Evolutionary conservation across 2,888 invertebrate species (phyloP), one percentile per base, ranked within the genome.

Genomic region (Stenoptilia bipunctidactyla): DNA sequence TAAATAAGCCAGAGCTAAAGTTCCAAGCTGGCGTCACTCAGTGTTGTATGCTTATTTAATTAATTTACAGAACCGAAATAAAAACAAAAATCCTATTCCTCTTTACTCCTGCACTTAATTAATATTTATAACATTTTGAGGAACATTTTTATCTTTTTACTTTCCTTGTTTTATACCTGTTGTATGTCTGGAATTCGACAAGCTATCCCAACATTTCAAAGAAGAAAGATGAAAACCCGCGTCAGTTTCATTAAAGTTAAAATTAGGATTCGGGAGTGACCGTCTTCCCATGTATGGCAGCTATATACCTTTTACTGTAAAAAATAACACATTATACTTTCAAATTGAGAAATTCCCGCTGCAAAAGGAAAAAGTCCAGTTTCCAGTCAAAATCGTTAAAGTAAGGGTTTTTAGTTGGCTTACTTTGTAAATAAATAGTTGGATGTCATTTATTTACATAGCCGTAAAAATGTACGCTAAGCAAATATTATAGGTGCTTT

Each of bases 171-270:
- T 54, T 52, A 36, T 45, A 42, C 69, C 67, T 69, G 70, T 54
- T 54, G 46, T 44, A 40, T 40, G 57, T 45, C 48, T 43, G 58
- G 68, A 57, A 68, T 66, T 61, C 58, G 59, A 58, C 55, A 61
- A 58, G 57, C 49, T 47, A 50, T 46, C 49, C 45, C 45, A 37
- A 41, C 54, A 10, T 30, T 30, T 30, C 45, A 44, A 20, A 3
- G 44, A 45, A 44, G 60, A 64, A 72, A 70, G 70, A 64, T 56
- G 49, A 49, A 52, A n/a, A 51, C 52, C 52, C 50, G 52, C 53
- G 51, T 49, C 52, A 61, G 64, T 77, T 77, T 77, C 71, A 77
- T 76, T 76, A 76, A 67, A 67, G 58, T 56, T 62, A 67, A 67
- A 71, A 75, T 79, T 71, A 71, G 69, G 61, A 74, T 72, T 66